Evolutionary conservation across 2,888 invertebrate species (phyloP).

Genomic region (Julus scanicus): DNA sequence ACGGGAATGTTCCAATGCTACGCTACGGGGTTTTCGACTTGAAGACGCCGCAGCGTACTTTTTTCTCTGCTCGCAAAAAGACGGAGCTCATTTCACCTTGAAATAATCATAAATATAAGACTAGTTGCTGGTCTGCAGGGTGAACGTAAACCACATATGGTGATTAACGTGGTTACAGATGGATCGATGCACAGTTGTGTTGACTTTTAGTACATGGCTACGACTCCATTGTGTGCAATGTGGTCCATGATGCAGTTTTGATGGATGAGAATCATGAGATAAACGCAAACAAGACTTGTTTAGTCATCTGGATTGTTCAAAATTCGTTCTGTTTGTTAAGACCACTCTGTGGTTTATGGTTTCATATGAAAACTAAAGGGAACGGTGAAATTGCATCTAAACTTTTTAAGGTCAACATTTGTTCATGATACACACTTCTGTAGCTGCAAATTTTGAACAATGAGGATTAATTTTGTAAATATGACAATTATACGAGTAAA

Average conservation of each 20-base stretch:
- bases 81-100: neutral
- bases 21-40: constrained; percentile 13
- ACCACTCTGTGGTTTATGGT: no score
- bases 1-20: neutral
- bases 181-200: neutral
- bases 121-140: neutral
- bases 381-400: no score
- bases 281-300: neutral
- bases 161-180: neutral
- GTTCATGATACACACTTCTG: no score
- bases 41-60: neutral
- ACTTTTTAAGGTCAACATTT: no score
- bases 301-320: no score
- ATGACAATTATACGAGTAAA: no score
- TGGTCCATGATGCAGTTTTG: neutral
- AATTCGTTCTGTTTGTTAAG: no score
- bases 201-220: neutral
- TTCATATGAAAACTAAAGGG: no score
- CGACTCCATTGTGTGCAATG: neutral
- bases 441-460: no score
- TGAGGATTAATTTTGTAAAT: no score
- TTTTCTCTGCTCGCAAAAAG: neutral
- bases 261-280: neutral
- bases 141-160: neutral
- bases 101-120: constrained; percentile 26